These are phyloP conservation scores for Zaprionus obscuricornis DNA, from an alignment of 2,888 invertebrate genomes.

Conservation along the genomic window DNA sequence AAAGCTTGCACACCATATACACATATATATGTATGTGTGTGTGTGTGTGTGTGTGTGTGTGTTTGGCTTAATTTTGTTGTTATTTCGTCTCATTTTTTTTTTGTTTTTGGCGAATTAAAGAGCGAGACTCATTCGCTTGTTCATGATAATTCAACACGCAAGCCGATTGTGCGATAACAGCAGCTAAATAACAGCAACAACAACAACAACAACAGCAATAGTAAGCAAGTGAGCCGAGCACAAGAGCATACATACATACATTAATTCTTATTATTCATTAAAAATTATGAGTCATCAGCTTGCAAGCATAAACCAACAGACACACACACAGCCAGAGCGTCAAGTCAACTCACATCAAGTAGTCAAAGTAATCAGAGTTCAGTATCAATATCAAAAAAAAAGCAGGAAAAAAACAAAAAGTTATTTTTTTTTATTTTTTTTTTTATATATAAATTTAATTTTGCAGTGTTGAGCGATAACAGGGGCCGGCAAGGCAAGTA, in stretches of 20 bases:
- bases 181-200: not conserved
- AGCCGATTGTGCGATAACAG: constrained; percentile 50
- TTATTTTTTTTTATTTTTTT: too few species aligned
- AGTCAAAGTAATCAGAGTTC: too few species aligned
- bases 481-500: not conserved
- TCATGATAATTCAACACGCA: constrained; percentile 65
- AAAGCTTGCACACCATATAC: constrained; percentile 10
- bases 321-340: not conserved
- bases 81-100: constrained; percentile 17
- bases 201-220: constrained; percentile 3
- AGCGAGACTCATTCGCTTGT: constrained; percentile 17
- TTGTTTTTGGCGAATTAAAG: constrained; percentile 26
- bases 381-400: too few species aligned
- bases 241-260: too few species aligned
- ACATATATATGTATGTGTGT: not conserved
- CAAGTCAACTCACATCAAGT: too few species aligned
- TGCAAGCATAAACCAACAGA: too few species aligned
- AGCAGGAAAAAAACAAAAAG: too few species aligned
- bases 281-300: too few species aligned
- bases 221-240: not conserved
- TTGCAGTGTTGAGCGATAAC: not conserved
- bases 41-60: constrained; percentile 1
- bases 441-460: not conserved
- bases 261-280: too few species aligned
- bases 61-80: too few species aligned